Percentiles rank a stretch among this genome's conserved stretches.
phyloP scores from a whole-genome alignment of 2,888 invertebrate species.

The Sepiola atlantica region DNA sequence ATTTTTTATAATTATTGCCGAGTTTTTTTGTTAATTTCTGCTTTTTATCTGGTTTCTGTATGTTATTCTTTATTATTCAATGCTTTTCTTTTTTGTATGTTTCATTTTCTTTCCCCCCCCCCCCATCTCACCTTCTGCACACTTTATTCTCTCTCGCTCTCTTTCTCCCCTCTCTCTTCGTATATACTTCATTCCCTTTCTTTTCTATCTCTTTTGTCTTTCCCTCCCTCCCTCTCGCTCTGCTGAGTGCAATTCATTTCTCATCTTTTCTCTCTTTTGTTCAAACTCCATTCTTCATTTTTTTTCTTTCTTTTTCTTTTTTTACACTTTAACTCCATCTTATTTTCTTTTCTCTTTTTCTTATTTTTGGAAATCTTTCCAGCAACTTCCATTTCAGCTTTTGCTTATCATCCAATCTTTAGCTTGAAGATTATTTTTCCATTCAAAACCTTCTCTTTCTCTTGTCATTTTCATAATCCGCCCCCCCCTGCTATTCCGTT shows the following conservation, averaged over 20 bases:
- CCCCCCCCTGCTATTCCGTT: background rate
- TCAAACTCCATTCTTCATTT: background rate
- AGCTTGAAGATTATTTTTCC: background rate
- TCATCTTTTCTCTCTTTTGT: background rate
- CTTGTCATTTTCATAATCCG: background rate
- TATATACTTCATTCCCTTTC: background rate
- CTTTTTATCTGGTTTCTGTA: no score
- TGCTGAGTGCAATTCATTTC: background rate
- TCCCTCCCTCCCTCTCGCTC: background rate
- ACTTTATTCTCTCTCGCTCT: background rate
- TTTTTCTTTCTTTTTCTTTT: background rate
- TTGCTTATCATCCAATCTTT: background rate
- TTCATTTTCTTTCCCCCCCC: background rate
- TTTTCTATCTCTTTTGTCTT: background rate
- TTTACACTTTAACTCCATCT: background rate
- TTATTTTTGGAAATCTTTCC: background rate
- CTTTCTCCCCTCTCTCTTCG: background rate
- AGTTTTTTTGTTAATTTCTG: no score
- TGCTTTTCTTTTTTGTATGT: no score
- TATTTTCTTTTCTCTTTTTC: background rate
- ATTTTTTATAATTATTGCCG: no score
- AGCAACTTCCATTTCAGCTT: no score
- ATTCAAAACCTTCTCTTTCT: background rate
- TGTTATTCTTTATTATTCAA: no score
- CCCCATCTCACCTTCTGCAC: background rate